Evolutionary conservation across 1,140 invertebrate genomes (phyloP), one percentile per base, ranked within the genome.

Genomic region (Neodiprion virginianus): DNA sequence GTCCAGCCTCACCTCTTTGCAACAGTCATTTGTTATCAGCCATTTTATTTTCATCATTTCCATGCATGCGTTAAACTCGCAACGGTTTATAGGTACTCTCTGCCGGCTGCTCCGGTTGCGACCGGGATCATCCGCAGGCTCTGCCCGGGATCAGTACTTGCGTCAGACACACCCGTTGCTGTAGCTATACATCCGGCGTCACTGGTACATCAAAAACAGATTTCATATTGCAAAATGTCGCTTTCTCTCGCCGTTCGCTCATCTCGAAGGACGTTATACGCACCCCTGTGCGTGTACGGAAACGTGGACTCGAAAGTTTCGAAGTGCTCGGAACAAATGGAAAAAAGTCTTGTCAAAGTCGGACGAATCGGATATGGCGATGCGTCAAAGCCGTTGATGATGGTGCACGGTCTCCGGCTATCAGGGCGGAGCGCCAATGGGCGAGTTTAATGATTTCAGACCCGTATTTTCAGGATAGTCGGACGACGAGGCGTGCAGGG

Each of bases 1-100:
- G 86, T 77, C 78, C 67, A 75, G 66, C 72, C 84, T 81, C 84
- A 84, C 83, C 82, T 84, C 82, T 87, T 87, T 87, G 80, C 85
- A 86, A 87, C 86, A 88, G 86, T 89, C 88, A 89, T 89, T 88
- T 86, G 86, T 88, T 88, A 88, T 88, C 86, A 85, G 86, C 87
- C 87, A 89, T 89, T 89, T 89, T 89, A 89, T 88, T 89, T 89
- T 88, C 87, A 89, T 89, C 86, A 88, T 89, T 89, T 88, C 82
- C 87, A 88, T 88, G 87, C 87, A 87, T 87, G 87, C 86, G 86
- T 88, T 86, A 88, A 88, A 86, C 86, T 83, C 85, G 87, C 11
- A 61, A 61, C 80, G 86, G 80, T 84, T 84, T 84, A 84, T 83
- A 5, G 28, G 28, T 40, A 40, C 28, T 5, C 28, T 40, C 28